A percentile compares a stretch with the other conserved stretches of the same genome.
Conservation (phyloP, 2,888 invertebrate genomes). For the Aleiodes testaceus region DNA sequence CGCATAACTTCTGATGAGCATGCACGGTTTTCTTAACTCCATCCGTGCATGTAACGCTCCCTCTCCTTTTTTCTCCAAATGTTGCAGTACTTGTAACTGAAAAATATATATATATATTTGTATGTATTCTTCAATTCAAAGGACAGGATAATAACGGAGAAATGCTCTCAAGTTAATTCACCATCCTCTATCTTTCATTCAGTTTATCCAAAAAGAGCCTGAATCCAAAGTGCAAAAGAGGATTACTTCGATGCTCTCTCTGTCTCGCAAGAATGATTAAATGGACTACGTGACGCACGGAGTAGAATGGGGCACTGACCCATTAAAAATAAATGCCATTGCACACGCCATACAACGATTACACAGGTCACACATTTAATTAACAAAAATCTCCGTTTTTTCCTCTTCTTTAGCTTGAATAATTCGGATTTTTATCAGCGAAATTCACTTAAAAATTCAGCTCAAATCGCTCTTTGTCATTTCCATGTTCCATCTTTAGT, state of each 20-base stretch:
- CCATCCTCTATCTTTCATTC: background rate
- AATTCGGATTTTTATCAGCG: no score
- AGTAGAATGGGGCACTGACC: constrained; percentile 61
- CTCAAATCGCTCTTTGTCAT: background rate
- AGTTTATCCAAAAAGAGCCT: constrained; percentile 12
- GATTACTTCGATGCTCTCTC: constrained; percentile 37
- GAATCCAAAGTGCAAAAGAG: constrained; percentile 41
- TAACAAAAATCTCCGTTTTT: constrained; percentile 24
- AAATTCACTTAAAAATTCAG: no score
- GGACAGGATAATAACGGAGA: constrained; percentile 48
- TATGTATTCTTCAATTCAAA: constrained; percentile 42
- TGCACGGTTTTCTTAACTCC: constrained; percentile 21
- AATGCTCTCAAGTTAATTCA: constrained; percentile 11
- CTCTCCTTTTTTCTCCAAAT: background rate
- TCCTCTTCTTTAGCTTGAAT: background rate
- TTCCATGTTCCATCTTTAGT: background rate
- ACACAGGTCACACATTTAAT: constrained; percentile 53
- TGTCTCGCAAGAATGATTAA: constrained; percentile 58
- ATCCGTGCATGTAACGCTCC: constrained; percentile 16
- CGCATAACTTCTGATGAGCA: constrained; percentile 41
- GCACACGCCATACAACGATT: constrained; percentile 69
- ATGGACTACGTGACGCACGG: constrained; percentile 59
- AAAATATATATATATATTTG: constrained; percentile 3
- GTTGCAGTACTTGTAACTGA: constrained; percentile 14
- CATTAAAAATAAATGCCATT: constrained; percentile 68